Evolutionary conservation across 2,113 vertebrate species (phyloP), one percentile per base, ranked within the genome.

Genomic region (Glareola pratincola): DNA sequence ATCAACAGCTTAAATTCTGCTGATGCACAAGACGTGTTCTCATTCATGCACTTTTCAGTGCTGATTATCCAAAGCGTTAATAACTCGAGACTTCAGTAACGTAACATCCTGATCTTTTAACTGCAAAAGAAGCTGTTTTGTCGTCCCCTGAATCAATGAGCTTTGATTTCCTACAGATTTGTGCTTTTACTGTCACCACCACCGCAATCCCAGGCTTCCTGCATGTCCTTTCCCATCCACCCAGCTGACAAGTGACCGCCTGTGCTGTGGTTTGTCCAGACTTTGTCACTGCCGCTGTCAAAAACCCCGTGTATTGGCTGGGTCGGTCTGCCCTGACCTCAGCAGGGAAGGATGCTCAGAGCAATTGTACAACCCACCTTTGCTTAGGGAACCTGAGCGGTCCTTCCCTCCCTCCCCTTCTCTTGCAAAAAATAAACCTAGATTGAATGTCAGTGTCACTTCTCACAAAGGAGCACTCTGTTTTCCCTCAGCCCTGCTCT

Each of bases 371-470:
- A 84, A 86, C 66, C 50, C 88, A 36, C 85, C 75, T 84, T 22
- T 66, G 76, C 68, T 62, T 0, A 18, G 93, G 63, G 32, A 96
- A 47, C 89, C 60, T 69, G 54, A 37, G 54, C 47, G 32, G 84
- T 51, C 24, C 87, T 41, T 3, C 30, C 69, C 81, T 94, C 57
- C 59, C n/a, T 54, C 56, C 41, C 60, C 64, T 92, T 86, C 45
- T 39, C 47, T 36, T 60, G 73, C 69, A 68, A 87, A 92, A 94
- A 94, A 96, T 64, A 95, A 96, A 91, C 94, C 77, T 14, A 89
- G 95, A 97, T 95, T 94, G 94, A 95, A 91, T 89, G 92, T 92
- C 89, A 93, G 64, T 95, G 96, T 96, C 95, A 95, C 92, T 92
- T 56, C 79, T 68, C 74, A 72, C 95, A 91, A 82, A 89, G 91